Percentiles rank a stretch among this genome's conserved stretches.
These are phyloP conservation scores for Microcebus ravelobensis DNA, from an alignment of 2,113 vertebrate genomes.

Conservation along the genomic window DNA sequence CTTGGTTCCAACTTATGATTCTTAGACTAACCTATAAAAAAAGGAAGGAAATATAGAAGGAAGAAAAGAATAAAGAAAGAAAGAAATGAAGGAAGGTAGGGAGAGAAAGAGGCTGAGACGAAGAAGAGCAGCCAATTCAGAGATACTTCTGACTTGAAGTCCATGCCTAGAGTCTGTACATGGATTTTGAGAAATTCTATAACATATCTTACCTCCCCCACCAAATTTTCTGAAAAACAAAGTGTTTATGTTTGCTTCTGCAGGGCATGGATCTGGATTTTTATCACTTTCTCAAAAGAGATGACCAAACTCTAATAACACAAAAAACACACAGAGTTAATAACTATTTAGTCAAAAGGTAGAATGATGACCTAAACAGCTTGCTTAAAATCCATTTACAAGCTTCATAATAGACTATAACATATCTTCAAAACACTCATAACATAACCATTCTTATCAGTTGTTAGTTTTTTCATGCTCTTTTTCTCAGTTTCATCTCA, in stretches of 20 bases:
- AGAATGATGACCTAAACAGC: not conserved
- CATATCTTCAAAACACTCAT: not conserved
- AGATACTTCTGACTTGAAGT: not conserved
- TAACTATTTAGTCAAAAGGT: not conserved
- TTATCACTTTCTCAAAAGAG: not conserved
- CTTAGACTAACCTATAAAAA: not conserved
- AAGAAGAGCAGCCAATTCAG: not conserved
- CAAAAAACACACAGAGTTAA: not conserved
- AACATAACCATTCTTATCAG: not conserved
- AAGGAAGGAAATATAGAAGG: not conserved
- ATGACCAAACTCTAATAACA: not conserved
- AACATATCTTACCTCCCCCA: not conserved
- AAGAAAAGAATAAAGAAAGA: not conserved
- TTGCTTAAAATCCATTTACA: slow-evolving; percentile 1
- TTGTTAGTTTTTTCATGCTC: not conserved
- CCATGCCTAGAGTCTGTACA: not conserved
- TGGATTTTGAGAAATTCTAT: not conserved
- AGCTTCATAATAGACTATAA: not conserved
- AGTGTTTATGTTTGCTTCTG: not conserved
- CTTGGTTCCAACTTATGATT: not conserved
- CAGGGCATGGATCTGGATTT: not conserved
- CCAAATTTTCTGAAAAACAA: not conserved
- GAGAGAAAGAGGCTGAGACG: not conserved
- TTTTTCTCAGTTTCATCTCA: not conserved
- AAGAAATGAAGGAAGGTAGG: too few relatives aligned